Evolutionary conservation across 2,113 vertebrate species (phyloP).

Genomic region (Formicarius rufipectus): DNA sequence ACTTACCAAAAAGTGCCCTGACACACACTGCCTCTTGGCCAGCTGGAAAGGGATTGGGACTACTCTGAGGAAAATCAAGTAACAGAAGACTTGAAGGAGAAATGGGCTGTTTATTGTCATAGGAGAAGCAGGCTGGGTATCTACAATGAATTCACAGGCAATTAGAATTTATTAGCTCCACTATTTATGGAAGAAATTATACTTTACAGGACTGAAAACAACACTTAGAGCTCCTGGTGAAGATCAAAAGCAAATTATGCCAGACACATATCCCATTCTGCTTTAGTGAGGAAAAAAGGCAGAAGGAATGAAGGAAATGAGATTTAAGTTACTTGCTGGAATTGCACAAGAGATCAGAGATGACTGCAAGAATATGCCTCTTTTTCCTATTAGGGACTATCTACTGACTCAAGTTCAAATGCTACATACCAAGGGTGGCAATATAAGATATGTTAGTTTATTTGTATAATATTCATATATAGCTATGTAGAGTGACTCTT

Average conservation of each 20-base stretch:
- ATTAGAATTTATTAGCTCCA: background rate
- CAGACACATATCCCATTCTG: background rate
- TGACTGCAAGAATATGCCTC: background rate
- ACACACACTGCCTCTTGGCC: background rate
- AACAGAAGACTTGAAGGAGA: background rate
- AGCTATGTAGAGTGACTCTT: background rate
- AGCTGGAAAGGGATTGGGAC: background rate
- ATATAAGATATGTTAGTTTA: background rate
- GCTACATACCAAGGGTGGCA: background rate
- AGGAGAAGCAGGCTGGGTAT: background rate
- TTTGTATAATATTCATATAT: background rate
- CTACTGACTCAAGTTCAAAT: background rate
- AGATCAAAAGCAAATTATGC: background rate
- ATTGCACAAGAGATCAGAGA: background rate
- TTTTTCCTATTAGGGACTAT: background rate
- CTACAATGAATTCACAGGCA: background rate
- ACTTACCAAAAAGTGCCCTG: background rate
- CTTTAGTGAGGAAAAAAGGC: background rate
- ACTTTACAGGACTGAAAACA: background rate
- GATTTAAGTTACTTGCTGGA: background rate
- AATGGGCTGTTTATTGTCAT: fast-evolving
- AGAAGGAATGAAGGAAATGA: background rate
- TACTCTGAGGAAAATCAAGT: background rate
- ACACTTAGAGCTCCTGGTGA: background rate
- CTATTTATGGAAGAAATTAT: background rate